A percentile compares a stretch with the other conserved stretches of the same genome.
Conservation (phyloP, 35 echinoderm and acorn worm genomes). For the Holothuria glaberrima region DNA sequence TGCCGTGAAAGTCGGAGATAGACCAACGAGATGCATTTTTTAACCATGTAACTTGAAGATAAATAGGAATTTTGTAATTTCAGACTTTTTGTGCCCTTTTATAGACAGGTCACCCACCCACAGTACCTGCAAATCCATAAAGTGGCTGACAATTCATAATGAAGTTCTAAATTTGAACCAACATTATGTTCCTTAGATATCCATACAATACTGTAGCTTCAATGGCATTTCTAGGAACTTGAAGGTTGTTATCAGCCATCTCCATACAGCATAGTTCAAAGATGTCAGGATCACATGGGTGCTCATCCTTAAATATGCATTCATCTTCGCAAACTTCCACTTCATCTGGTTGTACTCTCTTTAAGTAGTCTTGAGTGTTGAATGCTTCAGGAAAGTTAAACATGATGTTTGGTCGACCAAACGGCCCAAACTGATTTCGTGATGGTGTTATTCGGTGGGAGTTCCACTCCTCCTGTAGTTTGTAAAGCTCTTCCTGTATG, state of each 20-base stretch:
- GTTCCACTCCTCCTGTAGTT: conserved; percentile 50
- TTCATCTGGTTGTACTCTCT: conserved; percentile 35
- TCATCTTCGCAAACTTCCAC: conserved; percentile 60
- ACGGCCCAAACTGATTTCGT: conserved; percentile 41
- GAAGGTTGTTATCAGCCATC: conserved; percentile 44
- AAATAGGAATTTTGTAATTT: too few species aligned
- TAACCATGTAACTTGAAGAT: too few species aligned
- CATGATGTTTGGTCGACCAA: conserved; percentile 56
- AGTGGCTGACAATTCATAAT: too few species aligned
- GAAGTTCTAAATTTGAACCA: conserved; percentile 11
- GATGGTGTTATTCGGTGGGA: conserved; percentile 48
- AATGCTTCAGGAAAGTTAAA: conserved; percentile 34
- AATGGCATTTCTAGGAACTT: conserved; percentile 24
- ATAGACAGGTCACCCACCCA: too few species aligned
- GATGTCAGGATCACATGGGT: conserved; percentile 62
- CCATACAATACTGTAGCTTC: conserved; percentile 33
- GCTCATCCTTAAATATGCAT: conserved; percentile 56
- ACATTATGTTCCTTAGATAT: conserved; percentile 17
- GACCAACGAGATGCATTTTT: too few species aligned
- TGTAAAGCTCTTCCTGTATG: conserved; percentile 58
- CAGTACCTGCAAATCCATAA: too few species aligned
- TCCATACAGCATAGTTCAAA: conserved; percentile 59
- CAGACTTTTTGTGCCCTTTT: too few species aligned
- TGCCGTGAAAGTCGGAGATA: too few species aligned
- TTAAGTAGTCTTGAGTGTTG: conserved; percentile 3